Evolutionary conservation across 2,888 invertebrate genomes (phyloP), one percentile per base, ranked within the genome.

Genomic region (Cataglyphis albicans): DNA sequence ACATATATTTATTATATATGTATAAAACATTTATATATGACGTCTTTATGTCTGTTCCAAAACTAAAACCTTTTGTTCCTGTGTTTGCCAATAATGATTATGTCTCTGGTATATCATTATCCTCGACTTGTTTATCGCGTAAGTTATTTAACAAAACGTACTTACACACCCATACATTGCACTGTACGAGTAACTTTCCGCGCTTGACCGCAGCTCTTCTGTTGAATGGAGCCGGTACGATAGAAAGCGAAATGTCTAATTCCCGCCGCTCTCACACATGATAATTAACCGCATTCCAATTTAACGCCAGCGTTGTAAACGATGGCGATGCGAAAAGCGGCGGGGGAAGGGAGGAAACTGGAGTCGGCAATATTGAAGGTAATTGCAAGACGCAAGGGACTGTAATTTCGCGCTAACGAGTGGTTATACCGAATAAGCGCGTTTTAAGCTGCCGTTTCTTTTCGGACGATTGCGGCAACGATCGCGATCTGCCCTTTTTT

Each of bases 231-330:
- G 35, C 38, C 35, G 38, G 38, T 48, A 32, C 57, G 55, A 65
- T 78, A 57, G 75, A 65, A 76, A 75, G 82, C 82, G 65, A 76
- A 76, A 65, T 64, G 78, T 82, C 76, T 63, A 78, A 78, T 82
- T 78, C 35, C 52, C 44, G 41, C n/a, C 64, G 52, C 55, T 55
- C 63, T 52, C 52, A 52, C 52, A 78, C 35, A 76, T 82, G 65
- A 63, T 82, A 82, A 82, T 82, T 78, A 82, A 76, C 78, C 65
- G 65, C 76, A 78, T 76, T 78, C 76, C 82, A 81, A 61, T 70
- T 81, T 83, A 75, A 81, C 73, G 59, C 70, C 59, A 25, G 12
- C 57, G 12, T 57, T 70, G 78, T 48, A 80, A 80, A 80, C 59
- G 78, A 57, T 29, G 38, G 38, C n/a, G 73, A 52, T n/a, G 35